A percentile compares a stretch with the other conserved stretches of the same genome.
Evolutionary conservation across 2,797 vertebrate genomes (phyloP).

Genomic region (Enteromius radiatus): DNA sequence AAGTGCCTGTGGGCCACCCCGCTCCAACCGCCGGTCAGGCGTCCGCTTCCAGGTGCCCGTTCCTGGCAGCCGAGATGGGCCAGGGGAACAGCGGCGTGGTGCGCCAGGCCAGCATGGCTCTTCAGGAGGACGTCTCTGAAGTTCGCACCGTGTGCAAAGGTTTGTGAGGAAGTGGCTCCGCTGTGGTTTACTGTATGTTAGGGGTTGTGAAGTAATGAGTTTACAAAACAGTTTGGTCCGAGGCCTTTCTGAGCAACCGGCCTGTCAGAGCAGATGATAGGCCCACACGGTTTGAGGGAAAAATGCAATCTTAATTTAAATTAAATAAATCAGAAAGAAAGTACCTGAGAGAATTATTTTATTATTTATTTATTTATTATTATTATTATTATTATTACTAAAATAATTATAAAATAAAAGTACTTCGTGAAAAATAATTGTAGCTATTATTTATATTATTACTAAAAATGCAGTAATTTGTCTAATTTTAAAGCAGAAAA

Average conservation of each 20-base stretch:
- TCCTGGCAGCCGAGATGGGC: constrained; percentile 93
- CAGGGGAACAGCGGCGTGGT: constrained; percentile 89
- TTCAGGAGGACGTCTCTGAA: constrained; percentile 94
- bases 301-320: no score
- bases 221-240: not conserved
- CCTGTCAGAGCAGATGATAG: no score
- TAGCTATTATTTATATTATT: no score
- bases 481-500: no score
- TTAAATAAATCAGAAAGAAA: no score
- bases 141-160: constrained; percentile 87
- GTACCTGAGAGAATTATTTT: no score
- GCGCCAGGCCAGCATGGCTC: constrained; percentile 88
- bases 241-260: not conserved
- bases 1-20: constrained; percentile 75
- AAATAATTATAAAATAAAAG: no score
- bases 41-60: constrained; percentile 89
- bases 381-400: no score
- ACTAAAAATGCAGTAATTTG: no score
- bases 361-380: no score
- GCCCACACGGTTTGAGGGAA: no score
- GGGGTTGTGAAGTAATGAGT: not conserved
- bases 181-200: not conserved
- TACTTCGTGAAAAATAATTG: no score
- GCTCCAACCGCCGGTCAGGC: constrained; percentile 72
- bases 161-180: constrained; percentile 60